These are phyloP conservation scores for Montipora capricornis DNA, from an alignment of 64 coral and sea anemone genomes.

Conservation along the genomic window DNA sequence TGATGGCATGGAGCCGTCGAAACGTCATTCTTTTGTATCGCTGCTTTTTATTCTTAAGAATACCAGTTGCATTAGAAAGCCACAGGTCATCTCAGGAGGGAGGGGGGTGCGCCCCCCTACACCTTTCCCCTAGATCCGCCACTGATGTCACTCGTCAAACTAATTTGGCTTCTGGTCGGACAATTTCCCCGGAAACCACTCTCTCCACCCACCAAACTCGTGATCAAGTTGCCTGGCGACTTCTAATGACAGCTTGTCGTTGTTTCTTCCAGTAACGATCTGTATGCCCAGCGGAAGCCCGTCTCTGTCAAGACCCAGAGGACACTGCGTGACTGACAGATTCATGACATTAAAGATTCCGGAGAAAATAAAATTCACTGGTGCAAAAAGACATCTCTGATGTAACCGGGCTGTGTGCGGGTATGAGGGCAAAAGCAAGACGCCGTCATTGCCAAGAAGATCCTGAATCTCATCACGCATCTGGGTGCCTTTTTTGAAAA, in stretches of 20 bases:
- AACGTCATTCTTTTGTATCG: too few species aligned
- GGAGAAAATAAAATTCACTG: constrained; percentile 85
- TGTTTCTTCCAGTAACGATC: constrained; percentile 81
- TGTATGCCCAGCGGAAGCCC: constrained; percentile 96
- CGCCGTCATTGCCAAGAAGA: constrained; percentile 78
- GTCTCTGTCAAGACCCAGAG: constrained; percentile 77
- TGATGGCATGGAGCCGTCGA: too few species aligned
- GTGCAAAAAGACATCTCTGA: constrained; percentile 56
- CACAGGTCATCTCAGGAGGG: too few species aligned
- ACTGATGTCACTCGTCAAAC: too few species aligned
- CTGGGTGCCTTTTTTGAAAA: constrained; percentile 70
- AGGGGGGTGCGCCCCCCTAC: too few species aligned
- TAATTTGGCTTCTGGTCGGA: background rate
- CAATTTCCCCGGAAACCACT: constrained; percentile 75
- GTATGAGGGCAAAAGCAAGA: constrained; percentile 85
- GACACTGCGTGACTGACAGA: constrained; percentile 90
- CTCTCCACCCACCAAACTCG: constrained; percentile 82
- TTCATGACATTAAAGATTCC: constrained; percentile 86
- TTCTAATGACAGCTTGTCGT: constrained; percentile 80
- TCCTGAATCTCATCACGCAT: constrained; percentile 66
- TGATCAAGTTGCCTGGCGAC: constrained; percentile 70
- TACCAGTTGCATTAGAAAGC: too few species aligned
- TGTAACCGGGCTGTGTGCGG: constrained; percentile 79
- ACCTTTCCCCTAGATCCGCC: too few species aligned
- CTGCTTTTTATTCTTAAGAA: too few species aligned